phyloP scores from a whole-genome alignment of 2,888 invertebrate genomes.

The Drosophila rellima region DNA sequence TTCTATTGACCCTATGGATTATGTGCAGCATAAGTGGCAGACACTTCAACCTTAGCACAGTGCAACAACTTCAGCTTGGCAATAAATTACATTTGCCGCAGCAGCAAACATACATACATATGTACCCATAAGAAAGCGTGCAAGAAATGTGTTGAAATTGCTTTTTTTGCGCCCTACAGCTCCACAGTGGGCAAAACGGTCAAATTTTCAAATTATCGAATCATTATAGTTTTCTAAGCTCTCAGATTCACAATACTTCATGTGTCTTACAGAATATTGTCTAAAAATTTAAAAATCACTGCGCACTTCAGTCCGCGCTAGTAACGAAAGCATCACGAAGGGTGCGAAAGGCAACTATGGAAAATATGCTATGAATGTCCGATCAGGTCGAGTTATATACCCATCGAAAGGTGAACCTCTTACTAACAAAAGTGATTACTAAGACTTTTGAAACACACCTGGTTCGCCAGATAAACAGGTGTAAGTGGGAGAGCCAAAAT shows the following conservation, averaged over 20 bases:
- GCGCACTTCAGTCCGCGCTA: too few species aligned
- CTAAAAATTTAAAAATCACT: too few species aligned
- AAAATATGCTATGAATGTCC: too few species aligned
- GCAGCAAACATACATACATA: constrained; percentile 9
- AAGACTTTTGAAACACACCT: too few species aligned
- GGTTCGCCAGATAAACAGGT: too few species aligned
- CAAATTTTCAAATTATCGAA: not conserved
- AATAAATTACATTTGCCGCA: constrained; percentile 62
- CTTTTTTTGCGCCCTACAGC: constrained; percentile 4
- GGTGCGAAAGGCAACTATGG: too few species aligned
- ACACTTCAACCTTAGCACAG: constrained; percentile 54
- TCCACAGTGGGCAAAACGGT: not conserved
- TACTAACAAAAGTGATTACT: too few species aligned
- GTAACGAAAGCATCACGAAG: too few species aligned
- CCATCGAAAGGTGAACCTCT: too few species aligned
- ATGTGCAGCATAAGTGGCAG: constrained; percentile 68
- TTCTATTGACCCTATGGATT: constrained; percentile 78
- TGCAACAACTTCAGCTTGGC: constrained; percentile 49
- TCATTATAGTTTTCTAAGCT: not conserved
- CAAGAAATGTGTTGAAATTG: constrained; percentile 55
- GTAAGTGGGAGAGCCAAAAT: too few species aligned
- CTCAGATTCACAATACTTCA: not conserved
- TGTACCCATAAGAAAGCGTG: constrained; percentile 5
- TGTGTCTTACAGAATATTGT: too few species aligned
- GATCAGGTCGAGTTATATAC: too few species aligned